Evolutionary conservation across 2,888 invertebrate genomes (phyloP).

Genomic region (Sarcophaga caerulescens): DNA sequence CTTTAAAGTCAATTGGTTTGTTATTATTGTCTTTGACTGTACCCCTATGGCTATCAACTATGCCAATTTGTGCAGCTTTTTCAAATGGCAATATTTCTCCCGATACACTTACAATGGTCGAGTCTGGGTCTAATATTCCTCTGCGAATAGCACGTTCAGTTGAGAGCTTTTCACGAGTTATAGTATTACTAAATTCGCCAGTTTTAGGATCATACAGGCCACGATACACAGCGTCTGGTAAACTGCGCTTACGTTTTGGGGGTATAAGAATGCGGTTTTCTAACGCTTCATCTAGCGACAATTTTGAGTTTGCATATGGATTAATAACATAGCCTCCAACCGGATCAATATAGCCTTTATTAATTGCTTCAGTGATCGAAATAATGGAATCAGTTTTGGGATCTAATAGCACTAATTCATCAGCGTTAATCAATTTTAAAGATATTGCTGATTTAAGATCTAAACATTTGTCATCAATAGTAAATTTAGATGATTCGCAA

Average conservation of each 20-base stretch:
- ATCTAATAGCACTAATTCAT: conserved; percentile 89
- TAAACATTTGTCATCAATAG: conserved; percentile 86
- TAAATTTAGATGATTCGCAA: conserved; percentile 87
- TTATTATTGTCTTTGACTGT: conserved; percentile 84
- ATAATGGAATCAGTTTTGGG: conserved; percentile 91
- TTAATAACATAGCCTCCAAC: conserved; percentile 90
- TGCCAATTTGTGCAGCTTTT: conserved; percentile 89
- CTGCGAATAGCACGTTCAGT: conserved; percentile 92
- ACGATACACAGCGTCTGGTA: conserved; percentile 94
- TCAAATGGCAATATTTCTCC: conserved; percentile 92
- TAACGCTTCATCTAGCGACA: conserved; percentile 91
- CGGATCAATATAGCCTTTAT: conserved; percentile 88
- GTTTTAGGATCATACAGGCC: conserved; percentile 94
- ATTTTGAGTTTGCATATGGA: conserved; percentile 87
- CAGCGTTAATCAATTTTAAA: conserved; percentile 88
- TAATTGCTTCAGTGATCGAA: conserved; percentile 89
- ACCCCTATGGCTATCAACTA: conserved; percentile 89
- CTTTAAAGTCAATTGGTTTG: conserved; percentile 88
- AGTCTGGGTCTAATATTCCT: conserved; percentile 91
- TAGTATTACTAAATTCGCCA: conserved; percentile 90
- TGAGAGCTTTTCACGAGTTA: conserved; percentile 89
- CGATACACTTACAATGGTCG: conserved; percentile 91
- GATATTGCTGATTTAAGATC: conserved; percentile 89
- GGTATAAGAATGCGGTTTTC: conserved; percentile 91
- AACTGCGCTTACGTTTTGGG: conserved; percentile 90